phyloP scores from a whole-genome alignment of 2,888 invertebrate species.

The Ethmia dodecea region DNA sequence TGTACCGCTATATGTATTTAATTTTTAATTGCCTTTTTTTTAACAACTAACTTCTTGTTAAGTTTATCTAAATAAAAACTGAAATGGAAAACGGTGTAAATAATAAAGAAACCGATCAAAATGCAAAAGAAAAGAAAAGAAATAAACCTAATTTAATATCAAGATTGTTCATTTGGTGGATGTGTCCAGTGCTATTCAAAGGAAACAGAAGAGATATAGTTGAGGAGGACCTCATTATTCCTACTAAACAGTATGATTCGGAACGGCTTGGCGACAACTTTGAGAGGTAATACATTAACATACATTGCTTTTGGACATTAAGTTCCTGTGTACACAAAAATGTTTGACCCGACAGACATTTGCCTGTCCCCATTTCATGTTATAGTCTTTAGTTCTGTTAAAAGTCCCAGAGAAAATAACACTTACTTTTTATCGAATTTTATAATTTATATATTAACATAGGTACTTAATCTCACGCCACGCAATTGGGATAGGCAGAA shows the following conservation, averaged over 20 bases:
- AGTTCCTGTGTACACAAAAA: not conserved
- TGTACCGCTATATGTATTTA: too few relatives aligned
- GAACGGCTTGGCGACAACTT: constrained; percentile 77
- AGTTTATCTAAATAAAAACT: too few relatives aligned
- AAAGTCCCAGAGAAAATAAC: too few relatives aligned
- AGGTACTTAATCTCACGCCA: too few relatives aligned
- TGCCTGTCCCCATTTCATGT: too few relatives aligned
- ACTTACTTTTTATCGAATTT: too few relatives aligned
- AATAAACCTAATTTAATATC: constrained; percentile 56
- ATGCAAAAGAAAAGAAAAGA: constrained; percentile 27
- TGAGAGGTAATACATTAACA: constrained; percentile 67
- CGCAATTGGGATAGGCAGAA: too few relatives aligned
- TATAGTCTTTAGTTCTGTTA: too few relatives aligned
- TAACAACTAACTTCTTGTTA: too few relatives aligned
- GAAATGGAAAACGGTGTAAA: constrained; percentile 24
- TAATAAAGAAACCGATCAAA: constrained; percentile 12
- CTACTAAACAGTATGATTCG: constrained; percentile 79
- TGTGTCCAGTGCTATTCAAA: constrained; percentile 65
- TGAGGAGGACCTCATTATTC: constrained; percentile 80
- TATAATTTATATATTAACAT: too few relatives aligned
- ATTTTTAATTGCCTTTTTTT: too few relatives aligned
- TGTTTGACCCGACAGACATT: too few relatives aligned
- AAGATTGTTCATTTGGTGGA: constrained; percentile 63
- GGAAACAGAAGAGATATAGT: constrained; percentile 79
- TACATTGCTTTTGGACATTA: not conserved